Conservation (phyloP, 2,888 invertebrate species). For the Napeogenes inachia region DNA sequence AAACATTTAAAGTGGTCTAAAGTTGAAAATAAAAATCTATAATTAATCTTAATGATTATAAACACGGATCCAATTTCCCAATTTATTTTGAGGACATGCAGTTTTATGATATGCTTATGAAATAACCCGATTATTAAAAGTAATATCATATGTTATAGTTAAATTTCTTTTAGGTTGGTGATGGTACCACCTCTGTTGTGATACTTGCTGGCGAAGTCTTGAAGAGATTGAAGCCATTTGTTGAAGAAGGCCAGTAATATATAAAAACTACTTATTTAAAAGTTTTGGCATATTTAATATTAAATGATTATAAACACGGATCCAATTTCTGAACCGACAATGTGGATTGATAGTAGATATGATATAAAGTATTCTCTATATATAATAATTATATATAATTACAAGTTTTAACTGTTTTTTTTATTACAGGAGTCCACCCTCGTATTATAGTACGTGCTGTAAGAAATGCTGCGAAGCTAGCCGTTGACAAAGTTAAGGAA, state of each 20-base stretch:
- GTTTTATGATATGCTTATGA: slow-evolving; percentile 31
- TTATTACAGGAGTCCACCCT: slow-evolving; percentile 84
- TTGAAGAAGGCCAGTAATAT: slow-evolving; percentile 87
- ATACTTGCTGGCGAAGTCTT: slow-evolving; percentile 96
- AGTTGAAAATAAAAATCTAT: too few species aligned
- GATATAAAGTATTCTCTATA: not conserved
- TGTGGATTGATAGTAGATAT: slow-evolving; percentile 30
- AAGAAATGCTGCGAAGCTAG: slow-evolving; percentile 88
- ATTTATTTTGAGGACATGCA: slow-evolving; percentile 38
- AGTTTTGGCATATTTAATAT: too few species aligned
- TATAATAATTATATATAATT: not conserved
- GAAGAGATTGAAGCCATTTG: slow-evolving; percentile 94
- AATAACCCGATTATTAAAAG: not conserved
- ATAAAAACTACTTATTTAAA: not conserved
- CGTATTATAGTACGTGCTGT: slow-evolving; percentile 94
- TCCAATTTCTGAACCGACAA: slow-evolving; percentile 33
- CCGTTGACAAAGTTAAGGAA: slow-evolving; percentile 88
- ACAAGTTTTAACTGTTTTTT: not conserved
- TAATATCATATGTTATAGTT: not conserved
- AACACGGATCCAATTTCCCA: slow-evolving; percentile 67
- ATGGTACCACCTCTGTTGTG: slow-evolving; percentile 99
- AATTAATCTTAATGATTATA: slow-evolving; percentile 47
- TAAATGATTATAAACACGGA: slow-evolving; percentile 35
- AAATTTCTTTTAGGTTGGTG: slow-evolving; percentile 87
- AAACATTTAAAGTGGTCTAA: too few species aligned